Evolutionary conservation across 2,888 invertebrate species (phyloP).

Genomic region (Nyleta sp.): DNA sequence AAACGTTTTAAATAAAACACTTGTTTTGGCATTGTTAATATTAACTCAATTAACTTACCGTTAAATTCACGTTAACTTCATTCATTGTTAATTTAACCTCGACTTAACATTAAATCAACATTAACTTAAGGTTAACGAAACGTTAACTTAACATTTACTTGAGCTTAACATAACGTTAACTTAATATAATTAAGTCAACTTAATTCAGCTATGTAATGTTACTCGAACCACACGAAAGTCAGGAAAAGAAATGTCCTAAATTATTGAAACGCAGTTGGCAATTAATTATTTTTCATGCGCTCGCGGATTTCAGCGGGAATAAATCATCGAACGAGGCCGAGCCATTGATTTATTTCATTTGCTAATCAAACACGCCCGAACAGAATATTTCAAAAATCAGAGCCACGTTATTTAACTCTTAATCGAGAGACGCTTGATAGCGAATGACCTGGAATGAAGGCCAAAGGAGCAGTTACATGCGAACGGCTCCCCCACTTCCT

Average conservation of each 20-base stretch:
- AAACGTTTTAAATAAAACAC: too few species aligned
- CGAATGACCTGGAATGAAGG: conserved; percentile 76
- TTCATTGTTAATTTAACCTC: too few species aligned
- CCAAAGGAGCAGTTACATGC: conserved; percentile 78
- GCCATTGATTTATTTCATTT: conserved; percentile 48
- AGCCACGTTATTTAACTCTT: conserved; percentile 75
- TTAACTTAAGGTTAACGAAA: too few species aligned
- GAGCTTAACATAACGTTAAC: too few species aligned
- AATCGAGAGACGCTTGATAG: conserved; percentile 76
- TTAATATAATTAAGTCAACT: too few species aligned
- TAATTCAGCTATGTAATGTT: too few species aligned
- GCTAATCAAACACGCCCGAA: conserved; percentile 55
- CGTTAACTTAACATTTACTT: too few species aligned
- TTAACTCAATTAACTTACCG: too few species aligned
- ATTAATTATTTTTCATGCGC: conserved; percentile 22
- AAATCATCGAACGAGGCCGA: conserved; percentile 4
- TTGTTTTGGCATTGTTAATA: too few species aligned
- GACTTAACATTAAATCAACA: too few species aligned
- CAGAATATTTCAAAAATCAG: conserved; percentile 61
- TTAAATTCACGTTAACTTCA: too few species aligned
- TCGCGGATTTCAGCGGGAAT: conserved; percentile 5
- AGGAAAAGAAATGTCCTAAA: conserved; percentile 20
- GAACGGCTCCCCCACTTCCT: conserved; percentile 76
- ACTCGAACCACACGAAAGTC: not conserved
- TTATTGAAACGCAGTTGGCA: conserved; percentile 3